Conservation (phyloP, 2,797 vertebrate species). For the Dicrostonyx torquatus region DNA sequence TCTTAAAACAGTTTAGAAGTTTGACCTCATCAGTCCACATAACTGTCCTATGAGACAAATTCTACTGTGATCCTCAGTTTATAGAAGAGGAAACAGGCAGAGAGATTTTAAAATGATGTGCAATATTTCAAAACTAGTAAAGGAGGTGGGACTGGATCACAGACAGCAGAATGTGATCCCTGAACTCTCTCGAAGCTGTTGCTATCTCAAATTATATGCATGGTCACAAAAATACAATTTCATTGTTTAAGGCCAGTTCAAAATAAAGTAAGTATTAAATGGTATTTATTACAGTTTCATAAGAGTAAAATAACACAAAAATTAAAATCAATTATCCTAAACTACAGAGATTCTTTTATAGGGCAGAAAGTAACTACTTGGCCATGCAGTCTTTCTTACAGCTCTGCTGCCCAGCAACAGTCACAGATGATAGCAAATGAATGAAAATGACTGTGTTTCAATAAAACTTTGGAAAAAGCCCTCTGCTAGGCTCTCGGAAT, state of each 20-base stretch:
- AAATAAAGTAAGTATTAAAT: conserved; percentile 44
- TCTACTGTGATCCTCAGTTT: conserved; percentile 8
- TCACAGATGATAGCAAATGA: neutral
- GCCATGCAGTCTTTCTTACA: neutral
- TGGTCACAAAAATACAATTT: conserved; percentile 11
- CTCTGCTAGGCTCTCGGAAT: neutral
- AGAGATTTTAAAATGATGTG: neutral
- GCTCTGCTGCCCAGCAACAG: neutral
- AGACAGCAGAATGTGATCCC: conserved; percentile 6
- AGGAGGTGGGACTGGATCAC: neutral
- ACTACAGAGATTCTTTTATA: neutral
- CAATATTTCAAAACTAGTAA: conserved; percentile 25
- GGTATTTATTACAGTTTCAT: neutral
- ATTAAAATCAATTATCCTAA: neutral
- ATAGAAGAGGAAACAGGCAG: neutral
- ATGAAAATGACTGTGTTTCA: neutral
- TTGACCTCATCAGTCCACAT: conserved; percentile 9
- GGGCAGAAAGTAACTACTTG: neutral
- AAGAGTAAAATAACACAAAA: neutral
- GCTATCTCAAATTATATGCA: neutral
- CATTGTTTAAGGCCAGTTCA: conserved; percentile 11
- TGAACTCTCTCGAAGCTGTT: neutral
- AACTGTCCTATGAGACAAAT: neutral
- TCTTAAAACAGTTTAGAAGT: conserved; percentile 4
- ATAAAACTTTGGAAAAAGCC: neutral